Base-by-base conservation (phyloP, 2,888 invertebrate species). In the Thumatha senex region DNA sequence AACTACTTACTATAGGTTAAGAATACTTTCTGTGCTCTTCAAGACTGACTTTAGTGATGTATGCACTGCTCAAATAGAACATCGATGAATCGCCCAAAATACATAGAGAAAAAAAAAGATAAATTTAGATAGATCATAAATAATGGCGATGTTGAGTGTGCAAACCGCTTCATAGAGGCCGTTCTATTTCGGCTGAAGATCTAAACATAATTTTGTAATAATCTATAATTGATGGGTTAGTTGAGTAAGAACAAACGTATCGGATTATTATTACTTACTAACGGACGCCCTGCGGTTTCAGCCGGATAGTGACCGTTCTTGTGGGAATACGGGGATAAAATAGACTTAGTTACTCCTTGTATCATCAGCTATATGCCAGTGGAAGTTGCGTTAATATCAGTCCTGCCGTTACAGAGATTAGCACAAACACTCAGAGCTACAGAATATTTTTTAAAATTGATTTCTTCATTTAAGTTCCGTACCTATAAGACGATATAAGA, bases 201-300 rank as follows among this genome's bases (percentile, higher is more conserved):
- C 56, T 58, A 52, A 67, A 67, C 61, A 68, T 40, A 58, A 11
- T 54, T 60, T 58, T 62, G 60, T 58, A 65, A 60, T 65, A 62
- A 54, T 64, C 48, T 59, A 64, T 54, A 59, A 62, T 56, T 67
- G 59, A 64, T 62, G 57, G 50, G 56, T 61, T 63, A 51, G 48
- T 54, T 60, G 15, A 43, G 39, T 39, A 33, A 39, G 2, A 40
- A 47, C 40, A 40, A 48, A 36, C 35, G 36, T 10, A 18, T 29
- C 30, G 12, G n/a, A 12, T 30, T 15, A 36, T 36, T 2, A 14
- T 36, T 13, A 36, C 14, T 36, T 10, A 10, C 10, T 2, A 36
- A 10, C 1, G 13, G 7, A 36, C 14, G 10, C 10, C 3, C 13
- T 1, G 15, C 11, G 14, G 9, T 10, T 36, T 10, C 9, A 14